phyloP scores from a whole-genome alignment of 2,797 vertebrate species.

The Lycodopsis pacificus region DNA sequence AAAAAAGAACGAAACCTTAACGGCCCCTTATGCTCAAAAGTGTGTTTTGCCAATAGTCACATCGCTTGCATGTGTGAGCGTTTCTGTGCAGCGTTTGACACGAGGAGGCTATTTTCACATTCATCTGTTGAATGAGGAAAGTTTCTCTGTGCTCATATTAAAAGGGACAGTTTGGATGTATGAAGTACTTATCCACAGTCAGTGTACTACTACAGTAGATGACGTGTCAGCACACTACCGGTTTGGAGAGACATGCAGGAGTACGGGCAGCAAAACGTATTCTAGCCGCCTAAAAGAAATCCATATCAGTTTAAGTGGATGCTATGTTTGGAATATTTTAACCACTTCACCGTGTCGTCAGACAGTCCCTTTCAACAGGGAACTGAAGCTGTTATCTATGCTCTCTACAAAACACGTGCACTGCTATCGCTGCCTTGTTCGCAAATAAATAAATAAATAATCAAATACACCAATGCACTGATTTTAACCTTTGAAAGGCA shows the following conservation, averaged over 20 bases:
- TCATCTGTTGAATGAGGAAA: neutral
- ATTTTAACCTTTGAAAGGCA: neutral
- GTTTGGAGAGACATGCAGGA: neutral
- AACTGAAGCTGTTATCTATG: neutral
- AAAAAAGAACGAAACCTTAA: neutral
- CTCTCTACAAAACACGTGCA: neutral
- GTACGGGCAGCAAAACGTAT: too few species aligned
- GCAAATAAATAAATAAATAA: constrained; percentile 3
- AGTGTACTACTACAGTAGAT: neutral
- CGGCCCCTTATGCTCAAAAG: neutral
- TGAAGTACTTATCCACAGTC: too few species aligned
- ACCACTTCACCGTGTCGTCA: neutral
- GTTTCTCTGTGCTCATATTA: neutral
- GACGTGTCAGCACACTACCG: neutral
- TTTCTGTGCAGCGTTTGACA: neutral
- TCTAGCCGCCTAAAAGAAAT: too few species aligned
- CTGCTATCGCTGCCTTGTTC: neutral
- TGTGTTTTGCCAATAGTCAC: neutral
- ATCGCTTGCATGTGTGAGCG: neutral
- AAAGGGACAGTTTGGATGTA: neutral
- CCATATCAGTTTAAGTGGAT: too few species aligned
- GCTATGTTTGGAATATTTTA: neutral
- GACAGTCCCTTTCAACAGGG: too few species aligned
- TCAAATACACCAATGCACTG: constrained; percentile 9
- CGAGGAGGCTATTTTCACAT: neutral